Evolutionary conservation across 2,797 vertebrate genomes (phyloP), one percentile per base, ranked within the genome.

Genomic region (Atherinosoma microstoma): DNA sequence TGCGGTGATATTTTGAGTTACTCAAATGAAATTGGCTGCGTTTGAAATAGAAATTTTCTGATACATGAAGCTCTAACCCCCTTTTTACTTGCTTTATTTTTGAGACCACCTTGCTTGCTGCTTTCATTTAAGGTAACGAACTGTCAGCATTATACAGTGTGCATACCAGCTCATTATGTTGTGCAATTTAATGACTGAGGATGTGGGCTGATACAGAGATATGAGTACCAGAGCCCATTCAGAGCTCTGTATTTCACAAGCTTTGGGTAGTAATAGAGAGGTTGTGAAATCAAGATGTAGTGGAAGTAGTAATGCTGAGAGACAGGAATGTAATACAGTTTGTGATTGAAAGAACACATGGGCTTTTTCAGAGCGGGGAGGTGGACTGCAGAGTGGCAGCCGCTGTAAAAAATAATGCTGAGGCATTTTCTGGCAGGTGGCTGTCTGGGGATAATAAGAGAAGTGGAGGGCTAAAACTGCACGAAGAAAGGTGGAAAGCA

Each of bases 371-470:
- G 45, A 49, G 20, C 12, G 38, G 11, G 22, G 36, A 35, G 40
- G 45, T 18, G 42, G 57, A 58, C 80, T 75, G 70, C 54, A 75
- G 73, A 85, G 72, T 85, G 86, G 76, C 83, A 73, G 81, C 45
- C 65, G 67, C 67, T 81, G 78, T 91, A 83, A 88, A 83, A 79
- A 83, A 78, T 70, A 18, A 64, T 49, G 45, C 42, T 83, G 71
- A 84, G 75, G 65, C 51, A 32, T 83, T 67, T 53, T 67, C 75
- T 72, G 78, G 64, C 56, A 67, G 42, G 40, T 27, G 18, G 53
- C 67, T n/a, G n/a, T n/a, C n/a, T n/a, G n/a, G n/a, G n/a, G n/a
- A n/a, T n/a, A 58, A n/a, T 40, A 36, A 4, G 32, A 34, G 67
- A 65, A 58, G 20, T n/a, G 47, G 58, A 70, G 36, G 29, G 42